Conservation (phyloP, 2,797 vertebrate genomes). For the Echeneis naucrates region DNA sequence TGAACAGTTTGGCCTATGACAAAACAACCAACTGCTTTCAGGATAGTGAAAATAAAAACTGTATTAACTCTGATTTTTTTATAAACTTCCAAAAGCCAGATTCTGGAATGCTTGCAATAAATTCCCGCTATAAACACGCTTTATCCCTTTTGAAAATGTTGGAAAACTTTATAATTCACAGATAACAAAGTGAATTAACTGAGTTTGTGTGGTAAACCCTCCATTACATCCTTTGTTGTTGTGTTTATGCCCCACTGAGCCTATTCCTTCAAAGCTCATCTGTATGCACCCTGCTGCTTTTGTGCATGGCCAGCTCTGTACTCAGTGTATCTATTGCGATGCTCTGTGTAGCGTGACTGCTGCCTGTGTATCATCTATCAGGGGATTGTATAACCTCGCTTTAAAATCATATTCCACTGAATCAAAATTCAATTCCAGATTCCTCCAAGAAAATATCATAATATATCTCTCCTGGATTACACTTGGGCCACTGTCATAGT, state of each 20-base stretch:
- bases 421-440: slow-evolving; percentile 82
- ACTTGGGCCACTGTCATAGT: slow-evolving; percentile 67
- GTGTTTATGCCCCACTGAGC: slow-evolving; percentile 67
- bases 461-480: slow-evolving; percentile 74
- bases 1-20: neutral
- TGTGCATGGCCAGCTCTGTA: slow-evolving; percentile 61
- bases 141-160: slow-evolving; percentile 25
- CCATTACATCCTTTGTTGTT: slow-evolving; percentile 62
- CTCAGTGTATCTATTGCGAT: slow-evolving; percentile 74
- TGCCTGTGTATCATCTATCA: slow-evolving; percentile 78
- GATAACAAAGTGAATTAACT: slow-evolving; percentile 46
- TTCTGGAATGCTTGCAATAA: slow-evolving; percentile 2
- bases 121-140: slow-evolving; percentile 11
- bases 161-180: slow-evolving; percentile 36
- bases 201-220: slow-evolving; percentile 53
- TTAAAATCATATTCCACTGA: slow-evolving; percentile 80
- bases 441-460: slow-evolving; percentile 78
- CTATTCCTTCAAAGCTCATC: slow-evolving; percentile 63
- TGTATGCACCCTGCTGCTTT: slow-evolving; percentile 69
- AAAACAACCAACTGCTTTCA: neutral
- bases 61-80: slow-evolving; percentile 6
- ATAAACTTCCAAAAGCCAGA: neutral
- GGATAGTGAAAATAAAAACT: neutral
- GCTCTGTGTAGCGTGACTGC: slow-evolving; percentile 75
- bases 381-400: slow-evolving; percentile 72